Evolutionary conservation across 2,888 invertebrate genomes (phyloP), one percentile per base, ranked within the genome.

Genomic region (Drosophila maculinotata): DNA sequence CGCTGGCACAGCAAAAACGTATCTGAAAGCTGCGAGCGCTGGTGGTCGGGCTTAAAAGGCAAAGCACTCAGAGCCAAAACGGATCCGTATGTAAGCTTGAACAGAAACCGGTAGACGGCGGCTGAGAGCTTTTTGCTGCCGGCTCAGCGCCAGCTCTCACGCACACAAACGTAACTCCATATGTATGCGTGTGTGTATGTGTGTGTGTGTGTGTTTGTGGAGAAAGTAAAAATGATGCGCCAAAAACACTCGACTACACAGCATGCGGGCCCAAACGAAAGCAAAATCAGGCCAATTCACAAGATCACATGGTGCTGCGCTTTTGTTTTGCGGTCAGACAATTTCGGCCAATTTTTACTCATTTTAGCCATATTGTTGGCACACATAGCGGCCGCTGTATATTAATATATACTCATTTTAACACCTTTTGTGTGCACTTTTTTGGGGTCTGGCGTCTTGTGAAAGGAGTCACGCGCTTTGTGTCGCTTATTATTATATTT

Each of bases 381-480:
- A 56, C 54, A 66, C 35, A 38, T 59, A 39, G 15, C 33, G 44
- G 14, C 44, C 23, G 28, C 38, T 30, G n/a, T 30, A 38, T 36
- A 25, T 30, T 36, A 25, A 23, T 23, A 20, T 26, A 38, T 44
- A 44, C 26, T 42, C 33, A 60, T 57, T 75, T 76, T 79, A 71
- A 82, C 87, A 86, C 83, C 73, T 82, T 80, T 85, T 86, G 82
- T 87, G 69, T 85, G 70, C 74, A 76, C 65, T 79, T 82, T 79
- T 69, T 69, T 69, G 67, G 62, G 42, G 41, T 53, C 35, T 69
- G 70, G 42, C 58, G 45, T 41, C 86, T 81, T 85, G 87, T 90
- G 89, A 89, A 90, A 90, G 90, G 84, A 88, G 81, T 91, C 89
- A 90, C 87, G 90, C 85, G 86, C 79, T 80, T 82, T 73, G 69